These are phyloP conservation scores for Aphelinus atriplicis DNA, from an alignment of 1,140 invertebrate species.

Conservation along the genomic window DNA sequence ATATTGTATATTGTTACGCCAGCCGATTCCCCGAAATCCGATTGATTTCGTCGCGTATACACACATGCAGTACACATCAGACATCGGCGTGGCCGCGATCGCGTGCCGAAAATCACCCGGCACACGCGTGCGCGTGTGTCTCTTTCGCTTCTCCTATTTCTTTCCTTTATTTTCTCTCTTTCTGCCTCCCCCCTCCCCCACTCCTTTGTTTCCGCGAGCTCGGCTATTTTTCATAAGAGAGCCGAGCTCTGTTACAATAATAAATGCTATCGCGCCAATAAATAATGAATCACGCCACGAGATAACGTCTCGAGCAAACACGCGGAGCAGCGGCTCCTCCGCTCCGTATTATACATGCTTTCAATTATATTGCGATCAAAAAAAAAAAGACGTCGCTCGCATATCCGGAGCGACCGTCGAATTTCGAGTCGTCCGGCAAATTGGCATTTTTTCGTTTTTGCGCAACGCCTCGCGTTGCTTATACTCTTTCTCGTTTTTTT, in stretches of 20 bases:
- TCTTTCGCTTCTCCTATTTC: conserved; percentile 3
- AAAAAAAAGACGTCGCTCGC: background rate
- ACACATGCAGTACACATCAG: background rate
- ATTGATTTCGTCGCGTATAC: background rate
- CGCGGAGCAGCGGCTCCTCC: conserved; percentile 28
- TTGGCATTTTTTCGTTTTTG: conserved; percentile 2
- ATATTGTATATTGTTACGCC: no score
- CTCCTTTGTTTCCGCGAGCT: no score
- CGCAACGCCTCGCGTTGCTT: background rate
- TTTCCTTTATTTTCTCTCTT: conserved; percentile 11
- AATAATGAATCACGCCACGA: conserved; percentile 60
- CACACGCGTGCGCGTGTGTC: no score
- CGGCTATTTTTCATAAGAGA: no score
- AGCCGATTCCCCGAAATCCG: no score
- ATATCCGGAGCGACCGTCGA: no score
- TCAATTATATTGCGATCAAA: conserved; percentile 29
- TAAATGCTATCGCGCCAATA: conserved; percentile 62
- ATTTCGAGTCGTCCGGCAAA: background rate
- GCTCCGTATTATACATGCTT: conserved; percentile 15
- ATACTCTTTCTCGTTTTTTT: background rate
- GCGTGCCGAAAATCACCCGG: no score
- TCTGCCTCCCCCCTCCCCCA: background rate
- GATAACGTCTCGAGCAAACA: conserved; percentile 53
- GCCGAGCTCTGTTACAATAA: conserved; percentile 50
- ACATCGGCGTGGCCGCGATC: no score